Conservation (phyloP, 2,888 invertebrate genomes). For the Sipha maydis region DNA sequence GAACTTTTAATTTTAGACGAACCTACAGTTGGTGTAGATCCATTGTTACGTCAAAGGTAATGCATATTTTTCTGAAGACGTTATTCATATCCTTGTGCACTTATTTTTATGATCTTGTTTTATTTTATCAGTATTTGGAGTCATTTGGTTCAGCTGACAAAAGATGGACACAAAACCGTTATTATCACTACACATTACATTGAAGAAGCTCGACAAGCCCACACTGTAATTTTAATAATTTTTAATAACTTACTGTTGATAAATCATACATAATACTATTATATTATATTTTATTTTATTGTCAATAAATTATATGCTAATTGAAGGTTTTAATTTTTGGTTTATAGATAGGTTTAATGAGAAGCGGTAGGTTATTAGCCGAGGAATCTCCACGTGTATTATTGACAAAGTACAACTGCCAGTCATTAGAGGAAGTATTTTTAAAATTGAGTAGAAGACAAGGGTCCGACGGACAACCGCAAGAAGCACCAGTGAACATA, state of each 20-base stretch:
- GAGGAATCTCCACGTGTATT: constrained; percentile 89
- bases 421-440: constrained; percentile 91
- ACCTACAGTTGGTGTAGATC: constrained; percentile 93
- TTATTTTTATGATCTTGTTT: not conserved
- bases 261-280: not conserved
- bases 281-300: not conserved
- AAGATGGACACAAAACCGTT: constrained; percentile 90
- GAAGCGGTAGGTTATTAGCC: constrained; percentile 88
- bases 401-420: constrained; percentile 84
- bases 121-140: constrained; percentile 84
- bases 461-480: constrained; percentile 66
- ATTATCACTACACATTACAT: constrained; percentile 95
- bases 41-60: constrained; percentile 81
- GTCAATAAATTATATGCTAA: not conserved
- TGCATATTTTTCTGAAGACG: not conserved
- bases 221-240: constrained; percentile 73
- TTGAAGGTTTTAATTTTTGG: not conserved
- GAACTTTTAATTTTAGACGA: constrained; percentile 91
- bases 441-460: constrained; percentile 87
- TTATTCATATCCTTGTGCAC: too few species aligned
- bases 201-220: constrained; percentile 92
- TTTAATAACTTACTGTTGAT: not conserved
- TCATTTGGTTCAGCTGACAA: constrained; percentile 81
- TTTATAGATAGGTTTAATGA: constrained; percentile 89
- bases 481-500: constrained; percentile 70